Percentiles rank a stretch among this genome's conserved stretches.
phyloP scores from a whole-genome alignment of 2,113 vertebrate genomes.

The Mustela lutreola region DNA sequence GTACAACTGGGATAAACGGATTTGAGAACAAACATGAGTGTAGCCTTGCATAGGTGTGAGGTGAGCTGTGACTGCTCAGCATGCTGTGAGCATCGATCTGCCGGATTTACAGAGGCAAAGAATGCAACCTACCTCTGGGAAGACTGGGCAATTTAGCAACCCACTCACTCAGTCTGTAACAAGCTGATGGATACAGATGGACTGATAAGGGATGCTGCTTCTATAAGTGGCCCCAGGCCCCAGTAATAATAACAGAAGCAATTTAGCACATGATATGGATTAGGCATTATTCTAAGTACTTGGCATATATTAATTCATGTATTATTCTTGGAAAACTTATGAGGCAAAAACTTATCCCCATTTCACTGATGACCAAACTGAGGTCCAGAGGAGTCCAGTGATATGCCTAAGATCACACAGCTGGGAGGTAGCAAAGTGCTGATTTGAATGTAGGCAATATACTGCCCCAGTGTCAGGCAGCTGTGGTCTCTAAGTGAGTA shows the following conservation, averaged over 20 bases:
- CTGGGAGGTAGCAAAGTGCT: neutral
- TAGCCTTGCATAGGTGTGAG: neutral
- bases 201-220: neutral
- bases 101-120: neutral
- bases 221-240: neutral
- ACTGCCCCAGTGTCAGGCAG: neutral
- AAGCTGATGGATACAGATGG: neutral
- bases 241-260: neutral
- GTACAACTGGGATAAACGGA: neutral
- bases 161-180: neutral
- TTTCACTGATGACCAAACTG: neutral
- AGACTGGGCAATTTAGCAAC: neutral
- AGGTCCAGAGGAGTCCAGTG: neutral
- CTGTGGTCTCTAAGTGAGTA: neutral
- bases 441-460: neutral
- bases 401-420: neutral
- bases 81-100: neutral
- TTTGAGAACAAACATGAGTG: neutral
- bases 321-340: neutral
- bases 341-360: neutral
- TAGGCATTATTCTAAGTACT: neutral
- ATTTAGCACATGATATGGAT: neutral
- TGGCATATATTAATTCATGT: neutral
- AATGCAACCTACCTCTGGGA: neutral
- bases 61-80: neutral